These are phyloP conservation scores for Cremastinae sp. DNA, from an alignment of 2,888 invertebrate species.

Conservation along the genomic window DNA sequence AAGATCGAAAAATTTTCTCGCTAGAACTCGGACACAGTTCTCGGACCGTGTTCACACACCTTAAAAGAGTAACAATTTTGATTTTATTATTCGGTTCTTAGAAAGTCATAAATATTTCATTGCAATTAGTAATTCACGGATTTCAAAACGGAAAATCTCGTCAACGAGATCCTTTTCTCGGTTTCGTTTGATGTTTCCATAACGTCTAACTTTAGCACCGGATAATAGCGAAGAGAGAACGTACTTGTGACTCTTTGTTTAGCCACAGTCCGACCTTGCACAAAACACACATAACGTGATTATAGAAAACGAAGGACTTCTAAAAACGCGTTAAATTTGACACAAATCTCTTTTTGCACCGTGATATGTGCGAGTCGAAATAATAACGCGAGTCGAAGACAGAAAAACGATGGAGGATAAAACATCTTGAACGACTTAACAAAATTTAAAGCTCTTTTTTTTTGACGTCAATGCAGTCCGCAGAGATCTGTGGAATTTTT, in stretches of 20 bases:
- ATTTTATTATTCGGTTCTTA: constrained; percentile 12
- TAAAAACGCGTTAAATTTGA: constrained; percentile 38
- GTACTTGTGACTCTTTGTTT: constrained; percentile 30
- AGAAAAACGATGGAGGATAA: too few relatives aligned
- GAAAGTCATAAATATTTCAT: background rate
- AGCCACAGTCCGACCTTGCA: constrained; percentile 36
- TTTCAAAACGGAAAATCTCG: constrained; percentile 14
- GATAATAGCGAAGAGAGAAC: background rate
- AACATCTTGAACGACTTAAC: too few relatives aligned
- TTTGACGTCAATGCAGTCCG: too few relatives aligned
- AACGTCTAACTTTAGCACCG: constrained; percentile 43
- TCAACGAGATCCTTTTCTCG: constrained; percentile 21
- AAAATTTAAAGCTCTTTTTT: too few relatives aligned
- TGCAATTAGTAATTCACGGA: background rate
- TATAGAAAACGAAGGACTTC: background rate
- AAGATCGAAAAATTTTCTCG: too few relatives aligned
- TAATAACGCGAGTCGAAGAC: too few relatives aligned
- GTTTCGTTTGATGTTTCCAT: constrained; percentile 43
- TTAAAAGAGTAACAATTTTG: background rate
- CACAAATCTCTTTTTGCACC: constrained; percentile 1
- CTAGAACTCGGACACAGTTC: too few relatives aligned
- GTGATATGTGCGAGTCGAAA: too few relatives aligned
- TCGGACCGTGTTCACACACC: too few relatives aligned
- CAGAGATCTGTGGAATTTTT: too few relatives aligned
- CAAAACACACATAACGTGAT: constrained; percentile 7